Base-by-base conservation (phyloP, 2,113 vertebrate species). In the Indicator indicator region DNA sequence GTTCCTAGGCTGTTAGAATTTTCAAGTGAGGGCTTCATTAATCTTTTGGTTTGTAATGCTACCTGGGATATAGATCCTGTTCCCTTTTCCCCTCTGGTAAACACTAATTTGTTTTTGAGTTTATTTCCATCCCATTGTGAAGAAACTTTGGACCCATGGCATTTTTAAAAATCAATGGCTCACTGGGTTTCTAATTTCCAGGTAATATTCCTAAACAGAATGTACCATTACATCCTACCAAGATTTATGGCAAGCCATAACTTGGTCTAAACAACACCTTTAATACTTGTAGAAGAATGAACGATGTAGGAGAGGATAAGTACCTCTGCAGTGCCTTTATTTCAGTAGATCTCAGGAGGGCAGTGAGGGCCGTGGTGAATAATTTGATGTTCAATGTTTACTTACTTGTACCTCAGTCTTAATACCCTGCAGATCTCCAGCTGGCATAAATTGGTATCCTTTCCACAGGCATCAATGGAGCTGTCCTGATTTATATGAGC, bases 111-210 rank as follows among this genome's bases (percentile, higher is more conserved):
- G 52, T 78, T 89, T 77, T 77, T 50, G 88, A 90, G 46, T 88
- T 90, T 79, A 91, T 94, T 94, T 96, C 89, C 85, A 86, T 90
- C 72, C 69, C 77, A 38, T 59, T 58, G 38, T 93, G 76, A 85
- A 89, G 83, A 83, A 93, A 68, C 64, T 88, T 67, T 67, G 79
- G 42, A 59, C 67, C 65, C 12, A 1, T 40, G 81, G 48, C 30
- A 42, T 91, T 86, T 86, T 48, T 71, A 96, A 96, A 95, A 94
- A 95, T 90, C 89, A 81, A 59, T 84, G 89, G 44, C 74, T 95
- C 67, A 36, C 77, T 50, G 55, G 11, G 62, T 96, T 94, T 89
- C 77, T 95, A 88, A 95, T 95, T 95, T 83, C 69, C 79, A 91
- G 85, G 87, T 91, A 67, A 62, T 91, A 93, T 48, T 74, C 82